These are phyloP conservation scores for Caenorhabditis afra DNA, from an alignment of 2,888 invertebrate genomes.

Conservation along the genomic window DNA sequence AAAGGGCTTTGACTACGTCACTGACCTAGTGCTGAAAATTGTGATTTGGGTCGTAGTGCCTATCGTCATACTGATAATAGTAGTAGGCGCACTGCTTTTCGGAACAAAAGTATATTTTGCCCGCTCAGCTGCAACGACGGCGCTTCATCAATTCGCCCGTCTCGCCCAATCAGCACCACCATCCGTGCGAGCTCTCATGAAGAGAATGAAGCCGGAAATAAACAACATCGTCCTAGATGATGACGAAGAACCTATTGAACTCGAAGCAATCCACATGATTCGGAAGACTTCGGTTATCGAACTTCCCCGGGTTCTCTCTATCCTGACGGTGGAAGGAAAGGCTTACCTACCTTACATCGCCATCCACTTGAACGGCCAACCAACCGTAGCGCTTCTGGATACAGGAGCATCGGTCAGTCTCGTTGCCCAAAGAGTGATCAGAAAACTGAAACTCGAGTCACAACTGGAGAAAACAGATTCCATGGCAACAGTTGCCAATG, in stretches of 20 bases:
- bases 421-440: slow-evolving; percentile 4
- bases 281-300: neutral
- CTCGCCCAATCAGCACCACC: slow-evolving; percentile 16
- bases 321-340: slow-evolving; percentile 12
- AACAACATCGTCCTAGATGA: slow-evolving; percentile 13
- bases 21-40: neutral
- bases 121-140: neutral
- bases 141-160: neutral
- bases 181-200: neutral
- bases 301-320: slow-evolving; percentile 5
- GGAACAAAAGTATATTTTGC: neutral
- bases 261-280: slow-evolving; percentile 6
- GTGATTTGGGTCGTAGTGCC: neutral
- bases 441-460: neutral
- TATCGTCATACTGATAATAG: neutral
- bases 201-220: slow-evolving; percentile 18
- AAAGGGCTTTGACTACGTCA: neutral
- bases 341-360: slow-evolving; percentile 19
- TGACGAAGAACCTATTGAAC: neutral
- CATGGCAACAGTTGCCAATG: slow-evolving; percentile 23
- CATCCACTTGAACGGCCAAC: slow-evolving; percentile 1
- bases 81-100: neutral
- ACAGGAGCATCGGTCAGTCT: slow-evolving; percentile 21
- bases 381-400: slow-evolving; percentile 21
- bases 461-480: neutral